phyloP scores from a whole-genome alignment of 2,888 invertebrate species.

The Melieria omissa region DNA sequence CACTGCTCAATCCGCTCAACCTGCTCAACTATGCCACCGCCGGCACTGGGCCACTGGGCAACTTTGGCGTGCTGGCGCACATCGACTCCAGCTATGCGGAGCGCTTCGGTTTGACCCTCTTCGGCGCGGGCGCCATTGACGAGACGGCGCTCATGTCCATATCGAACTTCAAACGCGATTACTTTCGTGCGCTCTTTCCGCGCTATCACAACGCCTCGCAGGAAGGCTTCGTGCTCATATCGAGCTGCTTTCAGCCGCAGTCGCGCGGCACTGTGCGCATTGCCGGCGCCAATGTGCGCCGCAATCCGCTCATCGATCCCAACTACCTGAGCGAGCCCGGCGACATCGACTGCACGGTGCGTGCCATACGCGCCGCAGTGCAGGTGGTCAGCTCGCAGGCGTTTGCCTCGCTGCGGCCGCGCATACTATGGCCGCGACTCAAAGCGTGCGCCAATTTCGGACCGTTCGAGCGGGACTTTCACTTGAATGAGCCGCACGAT shows the following conservation, averaged over 20 bases:
- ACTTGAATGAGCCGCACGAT: constrained; percentile 64
- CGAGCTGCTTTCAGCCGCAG: constrained; percentile 76
- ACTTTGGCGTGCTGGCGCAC: constrained; percentile 74
- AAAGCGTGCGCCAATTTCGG: constrained; percentile 70
- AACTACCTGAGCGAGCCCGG: constrained; percentile 74
- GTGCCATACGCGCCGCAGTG: constrained; percentile 73
- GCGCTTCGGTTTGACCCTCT: constrained; percentile 71
- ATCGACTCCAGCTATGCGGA: constrained; percentile 65
- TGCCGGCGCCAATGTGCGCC: constrained; percentile 69
- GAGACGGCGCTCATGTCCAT: constrained; percentile 73
- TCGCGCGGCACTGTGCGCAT: constrained; percentile 77
- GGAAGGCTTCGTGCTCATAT: constrained; percentile 77
- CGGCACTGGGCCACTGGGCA: constrained; percentile 65
- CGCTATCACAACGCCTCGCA: constrained; percentile 72
- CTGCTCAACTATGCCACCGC: constrained; percentile 57
- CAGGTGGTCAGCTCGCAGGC: constrained; percentile 68
- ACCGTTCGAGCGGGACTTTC: constrained; percentile 68
- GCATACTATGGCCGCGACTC: constrained; percentile 75
- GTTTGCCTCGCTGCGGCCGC: constrained; percentile 73
- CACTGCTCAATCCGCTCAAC: constrained; percentile 52
- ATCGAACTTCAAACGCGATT: constrained; percentile 75
- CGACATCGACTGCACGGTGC: constrained; percentile 74
- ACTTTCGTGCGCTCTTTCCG: constrained; percentile 74
- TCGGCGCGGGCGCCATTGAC: constrained; percentile 77
- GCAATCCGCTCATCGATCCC: constrained; percentile 78